Evolutionary conservation across 2,113 vertebrate species (phyloP).

Genomic region (Scatophagus argus): DNA sequence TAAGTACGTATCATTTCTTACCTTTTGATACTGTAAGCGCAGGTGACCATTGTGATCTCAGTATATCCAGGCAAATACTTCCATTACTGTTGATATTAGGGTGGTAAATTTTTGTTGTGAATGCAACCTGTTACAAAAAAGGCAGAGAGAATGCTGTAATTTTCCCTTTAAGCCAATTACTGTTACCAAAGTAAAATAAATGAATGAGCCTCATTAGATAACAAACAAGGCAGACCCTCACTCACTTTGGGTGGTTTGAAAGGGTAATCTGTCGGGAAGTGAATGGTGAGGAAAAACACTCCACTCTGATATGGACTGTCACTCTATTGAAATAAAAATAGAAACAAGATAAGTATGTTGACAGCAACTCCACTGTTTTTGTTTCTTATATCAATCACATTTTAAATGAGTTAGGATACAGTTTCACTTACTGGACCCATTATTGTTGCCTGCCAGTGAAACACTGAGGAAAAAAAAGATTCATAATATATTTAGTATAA

Average conservation of each 20-base stretch:
- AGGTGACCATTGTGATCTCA: constrained; percentile 88
- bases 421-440: constrained; percentile 86
- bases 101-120: constrained; percentile 89
- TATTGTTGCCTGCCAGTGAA: constrained; percentile 90
- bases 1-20: constrained; percentile 41
- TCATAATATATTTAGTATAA: neutral
- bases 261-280: constrained; percentile 89
- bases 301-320: constrained; percentile 89
- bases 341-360: constrained; percentile 4
- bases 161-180: neutral
- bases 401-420: neutral
- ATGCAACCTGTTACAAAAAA: constrained; percentile 82
- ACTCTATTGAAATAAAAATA: constrained; percentile 74
- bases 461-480: constrained; percentile 74
- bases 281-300: constrained; percentile 89
- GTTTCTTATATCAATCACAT: neutral
- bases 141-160: neutral
- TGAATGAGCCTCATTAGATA: neutral
- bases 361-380: neutral
- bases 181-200: neutral
- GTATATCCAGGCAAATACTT: constrained; percentile 88
- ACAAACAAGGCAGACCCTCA: neutral
- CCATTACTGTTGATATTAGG: constrained; percentile 90
- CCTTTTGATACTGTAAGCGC: constrained; percentile 89
- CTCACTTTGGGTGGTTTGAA: constrained; percentile 89